Base-by-base conservation (phyloP, 2,113 vertebrate genomes). In the Chaetodon auriga region DNA sequence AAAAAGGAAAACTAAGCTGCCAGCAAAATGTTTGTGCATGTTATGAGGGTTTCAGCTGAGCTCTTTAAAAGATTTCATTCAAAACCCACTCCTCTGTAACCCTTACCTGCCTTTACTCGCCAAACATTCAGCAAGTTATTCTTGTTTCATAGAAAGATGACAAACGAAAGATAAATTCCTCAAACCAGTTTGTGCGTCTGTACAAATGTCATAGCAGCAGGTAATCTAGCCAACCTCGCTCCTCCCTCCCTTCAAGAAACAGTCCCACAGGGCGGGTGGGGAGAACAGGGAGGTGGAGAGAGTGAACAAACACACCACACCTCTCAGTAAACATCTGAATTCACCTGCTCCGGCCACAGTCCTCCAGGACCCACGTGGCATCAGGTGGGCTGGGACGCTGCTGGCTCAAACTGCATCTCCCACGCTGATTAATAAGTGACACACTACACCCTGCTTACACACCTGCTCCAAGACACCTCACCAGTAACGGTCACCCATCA, bases 301-400 rank as follows among this genome's bases (percentile, higher is more conserved):
- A 7, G 62, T 7, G 78, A 90, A 92, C 78, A 92, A 92, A 94
- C 90, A 93, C 65, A 72, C 87, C 90, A 85, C 89, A 84, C 90
- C 92, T 87, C 79, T 78, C 43, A 9, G 60, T 75, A 74, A 78
- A 90, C 87, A 90, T 87, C 89, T 90, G 82, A 83, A 82, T 57
- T 38, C 85, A 91, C 89, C 87, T 89, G 72, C 81, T 80, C 68
- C 5, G 21, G 79, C 25, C 82, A 81, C 78, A 48, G 66, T 83
- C 90, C 82, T 83, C 72, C 77, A 83, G 81, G 89, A 81, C 80
- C 87, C 87, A 93, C 83, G 89, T 94, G 93, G 90, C 87, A 90
- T 53, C 89, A 90, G 81, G 78, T 87, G 80, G 48, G 68, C 54
- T 1, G 16, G 1, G 21, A 30, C 64, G 14, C 62, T 36, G 55